These are phyloP conservation scores for Palaemon carinicauda DNA, from an alignment of 1,140 invertebrate species.

Conservation along the genomic window DNA sequence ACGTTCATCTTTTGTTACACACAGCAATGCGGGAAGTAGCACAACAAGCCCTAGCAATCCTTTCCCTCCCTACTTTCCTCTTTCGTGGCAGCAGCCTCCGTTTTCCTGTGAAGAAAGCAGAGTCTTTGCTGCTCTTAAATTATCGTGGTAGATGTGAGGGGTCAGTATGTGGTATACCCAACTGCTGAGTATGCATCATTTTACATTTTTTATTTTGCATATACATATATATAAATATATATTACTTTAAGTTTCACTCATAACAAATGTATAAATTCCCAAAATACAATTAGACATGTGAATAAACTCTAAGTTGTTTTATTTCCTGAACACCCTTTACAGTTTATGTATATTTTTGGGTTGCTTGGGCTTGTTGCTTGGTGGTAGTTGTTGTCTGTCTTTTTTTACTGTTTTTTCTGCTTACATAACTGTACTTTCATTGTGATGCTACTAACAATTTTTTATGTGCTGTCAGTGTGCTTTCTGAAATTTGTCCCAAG, in stretches of 20 bases:
- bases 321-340: slow-evolving; percentile 13
- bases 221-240: slow-evolving; percentile 25
- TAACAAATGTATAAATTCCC: slow-evolving; percentile 13
- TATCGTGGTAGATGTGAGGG: slow-evolving; percentile 1
- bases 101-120: slow-evolving; percentile 44
- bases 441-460: too few species aligned
- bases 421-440: neutral
- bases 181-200: slow-evolving; percentile 28
- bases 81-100: slow-evolving; percentile 18
- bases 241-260: neutral
- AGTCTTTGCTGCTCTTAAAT: slow-evolving; percentile 25
- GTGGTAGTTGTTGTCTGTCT: neutral
- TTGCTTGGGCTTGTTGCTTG: slow-evolving; percentile 49
- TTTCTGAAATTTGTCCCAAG: too few species aligned
- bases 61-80: neutral
- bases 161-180: slow-evolving; percentile 26
- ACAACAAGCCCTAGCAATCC: slow-evolving; percentile 46
- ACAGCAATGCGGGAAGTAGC: neutral
- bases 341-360: neutral
- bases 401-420: neutral
- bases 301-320: slow-evolving; percentile 34
- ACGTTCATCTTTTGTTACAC: too few species aligned
- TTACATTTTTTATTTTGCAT: neutral
- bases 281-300: slow-evolving; percentile 41
- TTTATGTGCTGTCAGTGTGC: too few species aligned